A percentile compares a stretch with the other conserved stretches of the same genome.
Evolutionary conservation across 2,888 invertebrate genomes (phyloP).

Genomic region (Drosophila hamatofila): DNA sequence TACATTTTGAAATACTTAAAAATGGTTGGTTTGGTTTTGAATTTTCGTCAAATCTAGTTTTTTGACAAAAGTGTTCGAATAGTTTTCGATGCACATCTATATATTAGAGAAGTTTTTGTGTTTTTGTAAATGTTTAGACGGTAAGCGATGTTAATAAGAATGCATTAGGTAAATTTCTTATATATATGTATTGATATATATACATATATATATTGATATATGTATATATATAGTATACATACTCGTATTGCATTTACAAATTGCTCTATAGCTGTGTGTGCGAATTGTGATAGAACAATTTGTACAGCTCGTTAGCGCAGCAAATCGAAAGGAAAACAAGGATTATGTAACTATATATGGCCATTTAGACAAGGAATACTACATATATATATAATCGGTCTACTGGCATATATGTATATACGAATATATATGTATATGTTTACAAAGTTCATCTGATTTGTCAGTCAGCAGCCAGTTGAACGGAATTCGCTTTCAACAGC

Average conservation of each 20-base stretch:
- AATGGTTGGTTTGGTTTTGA: constrained; percentile 81
- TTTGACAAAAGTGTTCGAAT: neutral
- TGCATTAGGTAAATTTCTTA: constrained; percentile 29
- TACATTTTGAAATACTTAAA: constrained; percentile 60
- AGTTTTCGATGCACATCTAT: constrained; percentile 1
- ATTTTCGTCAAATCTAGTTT: constrained; percentile 54
- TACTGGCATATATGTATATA: neutral
- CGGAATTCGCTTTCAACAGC: constrained; percentile 9
- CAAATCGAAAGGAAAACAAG: neutral
- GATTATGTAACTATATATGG: constrained; percentile 7
- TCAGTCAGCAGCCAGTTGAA: constrained; percentile 7
- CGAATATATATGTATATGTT: neutral
- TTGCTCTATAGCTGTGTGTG: constrained; percentile 40
- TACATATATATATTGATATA: neutral
- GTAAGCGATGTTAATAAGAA: constrained; percentile 50
- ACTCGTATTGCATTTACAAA: constrained; percentile 43
- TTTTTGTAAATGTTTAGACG: constrained; percentile 57
- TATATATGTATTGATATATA: constrained; percentile 7
- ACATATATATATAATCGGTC: constrained; percentile 5
- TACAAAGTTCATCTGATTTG: constrained; percentile 7
- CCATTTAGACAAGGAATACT: constrained; percentile 3
- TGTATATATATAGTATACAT: constrained; percentile 7
- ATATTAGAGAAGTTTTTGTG: constrained; percentile 5
- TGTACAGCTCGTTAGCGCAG: constrained; percentile 38
- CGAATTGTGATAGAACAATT: constrained; percentile 62